Conservation (phyloP, 1,140 invertebrate species). For the Geopemphigus sp. region DNA sequence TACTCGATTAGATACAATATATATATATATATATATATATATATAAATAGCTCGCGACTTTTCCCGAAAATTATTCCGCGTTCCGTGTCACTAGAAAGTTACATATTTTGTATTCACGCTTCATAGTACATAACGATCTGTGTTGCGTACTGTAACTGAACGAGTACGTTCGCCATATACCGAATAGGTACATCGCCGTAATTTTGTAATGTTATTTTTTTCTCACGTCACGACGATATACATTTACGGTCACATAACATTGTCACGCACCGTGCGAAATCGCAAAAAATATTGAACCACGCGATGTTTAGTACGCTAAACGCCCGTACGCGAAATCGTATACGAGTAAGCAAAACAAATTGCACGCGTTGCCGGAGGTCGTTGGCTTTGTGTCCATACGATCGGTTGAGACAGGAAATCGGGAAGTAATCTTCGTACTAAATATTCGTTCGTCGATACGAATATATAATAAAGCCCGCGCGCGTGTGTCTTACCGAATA, state of each 20-base stretch:
- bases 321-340: not conserved
- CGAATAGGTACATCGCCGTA: not conserved
- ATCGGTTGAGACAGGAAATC: not conserved
- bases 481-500: not conserved
- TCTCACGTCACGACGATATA: not conserved
- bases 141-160: not conserved
- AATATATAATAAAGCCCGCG: no score
- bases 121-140: not conserved
- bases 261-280: slow-evolving; percentile 12
- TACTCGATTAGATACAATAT: no score
- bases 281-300: not conserved
- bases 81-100: slow-evolving; percentile 13
- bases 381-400: not conserved
- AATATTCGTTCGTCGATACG: not conserved
- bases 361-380: not conserved
- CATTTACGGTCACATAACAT: slow-evolving; percentile 17
- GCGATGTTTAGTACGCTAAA: not conserved
- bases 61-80: not conserved
- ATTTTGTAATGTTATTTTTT: slow-evolving; percentile 22
- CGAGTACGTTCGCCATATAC: not conserved
- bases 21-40: no score
- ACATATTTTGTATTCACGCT: not conserved
- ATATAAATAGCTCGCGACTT: not conserved
- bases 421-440: not conserved
- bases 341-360: not conserved